Conservation (phyloP, 2,888 invertebrate species). For the Sclerodermus sp. region DNA sequence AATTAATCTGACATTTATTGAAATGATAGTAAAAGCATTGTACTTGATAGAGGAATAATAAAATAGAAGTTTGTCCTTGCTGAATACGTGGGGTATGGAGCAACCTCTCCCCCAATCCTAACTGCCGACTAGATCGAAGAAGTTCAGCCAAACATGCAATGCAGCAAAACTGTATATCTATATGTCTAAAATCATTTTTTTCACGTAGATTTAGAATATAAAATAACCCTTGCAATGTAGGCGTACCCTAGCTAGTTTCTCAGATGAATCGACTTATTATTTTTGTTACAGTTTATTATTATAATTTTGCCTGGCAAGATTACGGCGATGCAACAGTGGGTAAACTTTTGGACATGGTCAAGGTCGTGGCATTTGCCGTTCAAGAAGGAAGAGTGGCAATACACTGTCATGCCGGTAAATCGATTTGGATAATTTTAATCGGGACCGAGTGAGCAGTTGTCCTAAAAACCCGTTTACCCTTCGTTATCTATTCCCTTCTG, state of each 20-base stretch:
- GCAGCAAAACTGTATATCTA: constrained; percentile 28
- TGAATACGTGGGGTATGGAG: constrained; percentile 7
- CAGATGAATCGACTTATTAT: background rate
- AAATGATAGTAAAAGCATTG: too few relatives aligned
- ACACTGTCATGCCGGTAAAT: constrained; percentile 83
- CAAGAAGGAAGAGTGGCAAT: constrained; percentile 81
- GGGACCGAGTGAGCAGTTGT: too few relatives aligned
- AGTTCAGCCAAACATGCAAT: constrained; percentile 46
- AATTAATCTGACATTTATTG: too few relatives aligned
- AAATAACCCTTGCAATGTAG: constrained; percentile 19
- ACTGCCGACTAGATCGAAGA: constrained; percentile 17
- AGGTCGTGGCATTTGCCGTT: constrained; percentile 82
- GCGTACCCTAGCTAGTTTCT: constrained; percentile 14
- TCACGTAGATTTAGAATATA: constrained; percentile 27
- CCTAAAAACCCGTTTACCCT: too few relatives aligned
- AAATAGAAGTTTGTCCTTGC: constrained; percentile 9
- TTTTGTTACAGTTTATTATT: constrained; percentile 75
- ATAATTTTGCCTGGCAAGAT: constrained; percentile 87
- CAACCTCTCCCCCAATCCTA: constrained; percentile 8
- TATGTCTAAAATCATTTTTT: constrained; percentile 1
- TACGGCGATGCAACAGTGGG: constrained; percentile 78
- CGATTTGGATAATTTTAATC: constrained; percentile 10
- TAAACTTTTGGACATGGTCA: constrained; percentile 85
- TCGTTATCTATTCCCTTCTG: too few relatives aligned
- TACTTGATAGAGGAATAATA: too few relatives aligned